A percentile compares a stretch with the other conserved stretches of the same genome.
These are phyloP conservation scores for Thunnus thynnus DNA, from an alignment of 2,113 vertebrate genomes.

Conservation along the genomic window DNA sequence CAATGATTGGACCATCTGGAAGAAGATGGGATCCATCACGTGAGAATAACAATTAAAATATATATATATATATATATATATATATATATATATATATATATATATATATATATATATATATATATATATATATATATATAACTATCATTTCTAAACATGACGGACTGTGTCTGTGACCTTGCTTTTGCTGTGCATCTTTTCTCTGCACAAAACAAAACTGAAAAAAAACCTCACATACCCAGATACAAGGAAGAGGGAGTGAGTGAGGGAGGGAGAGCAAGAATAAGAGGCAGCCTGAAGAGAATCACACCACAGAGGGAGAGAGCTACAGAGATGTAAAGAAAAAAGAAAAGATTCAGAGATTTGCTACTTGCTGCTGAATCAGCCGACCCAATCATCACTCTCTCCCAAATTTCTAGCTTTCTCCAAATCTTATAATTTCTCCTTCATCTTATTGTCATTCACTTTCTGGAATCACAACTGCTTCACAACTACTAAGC, in stretches of 20 bases:
- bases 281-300: background rate
- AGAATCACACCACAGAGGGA: conserved; percentile 34
- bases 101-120: background rate
- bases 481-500: background rate
- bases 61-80: background rate
- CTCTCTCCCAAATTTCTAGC: background rate
- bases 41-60: background rate
- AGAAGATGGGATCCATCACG: background rate
- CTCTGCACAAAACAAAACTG: background rate
- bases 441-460: background rate
- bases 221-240: conserved; percentile 8
- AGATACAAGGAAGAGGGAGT: conserved; percentile 23
- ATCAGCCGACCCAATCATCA: conserved; percentile 37
- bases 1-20: conserved; percentile 31
- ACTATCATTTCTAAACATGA: background rate
- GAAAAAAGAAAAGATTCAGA: background rate
- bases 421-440: conserved; percentile 15
- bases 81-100: background rate
- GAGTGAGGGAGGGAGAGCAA: background rate
- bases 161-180: background rate
- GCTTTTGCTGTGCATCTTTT: background rate
- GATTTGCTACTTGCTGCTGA: conserved; percentile 20
- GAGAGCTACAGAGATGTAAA: conserved; percentile 12
- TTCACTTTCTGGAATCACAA: background rate
- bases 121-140: background rate